Percentiles rank a stretch among this genome's conserved stretches.
These are phyloP conservation scores for Donacobius atricapilla DNA, from an alignment of 2,113 vertebrate species.

Conservation along the genomic window DNA sequence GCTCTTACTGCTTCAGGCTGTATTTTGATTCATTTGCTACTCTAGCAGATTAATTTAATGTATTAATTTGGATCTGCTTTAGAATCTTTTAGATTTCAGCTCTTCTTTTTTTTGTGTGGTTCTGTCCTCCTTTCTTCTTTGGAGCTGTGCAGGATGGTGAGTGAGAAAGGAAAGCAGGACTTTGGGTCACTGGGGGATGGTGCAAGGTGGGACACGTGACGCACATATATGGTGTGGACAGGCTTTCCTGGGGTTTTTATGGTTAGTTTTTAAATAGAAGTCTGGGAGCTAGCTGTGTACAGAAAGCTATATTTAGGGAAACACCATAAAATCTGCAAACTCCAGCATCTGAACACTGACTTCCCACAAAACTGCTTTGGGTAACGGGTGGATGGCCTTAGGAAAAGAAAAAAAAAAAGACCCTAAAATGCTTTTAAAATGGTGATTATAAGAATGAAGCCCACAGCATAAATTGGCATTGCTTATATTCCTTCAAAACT, in stretches of 20 bases:
- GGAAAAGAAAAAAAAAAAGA: neutral
- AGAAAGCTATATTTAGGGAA: neutral
- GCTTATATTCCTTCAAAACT: neutral
- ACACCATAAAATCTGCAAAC: neutral
- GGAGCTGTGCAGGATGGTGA: neutral
- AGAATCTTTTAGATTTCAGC: neutral
- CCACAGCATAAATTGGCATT: neutral
- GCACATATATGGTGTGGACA: accelerated
- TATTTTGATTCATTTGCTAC: neutral
- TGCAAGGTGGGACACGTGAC: accelerated
- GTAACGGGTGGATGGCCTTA: neutral
- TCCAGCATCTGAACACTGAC: neutral
- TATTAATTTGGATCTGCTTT: neutral
- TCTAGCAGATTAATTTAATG: neutral
- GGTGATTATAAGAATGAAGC: neutral
- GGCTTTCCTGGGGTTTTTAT: neutral
- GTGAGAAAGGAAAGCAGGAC: neutral
- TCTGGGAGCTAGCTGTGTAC: neutral
- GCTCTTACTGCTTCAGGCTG: neutral
- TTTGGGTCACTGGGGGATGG: neutral
- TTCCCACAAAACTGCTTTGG: neutral
- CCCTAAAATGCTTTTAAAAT: neutral
- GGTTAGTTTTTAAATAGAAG: neutral
- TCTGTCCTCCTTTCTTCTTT: neutral
- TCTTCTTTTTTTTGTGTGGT: neutral